These are phyloP conservation scores for Electrona antarctica DNA, from an alignment of 2,113 vertebrate species.

Conservation along the genomic window DNA sequence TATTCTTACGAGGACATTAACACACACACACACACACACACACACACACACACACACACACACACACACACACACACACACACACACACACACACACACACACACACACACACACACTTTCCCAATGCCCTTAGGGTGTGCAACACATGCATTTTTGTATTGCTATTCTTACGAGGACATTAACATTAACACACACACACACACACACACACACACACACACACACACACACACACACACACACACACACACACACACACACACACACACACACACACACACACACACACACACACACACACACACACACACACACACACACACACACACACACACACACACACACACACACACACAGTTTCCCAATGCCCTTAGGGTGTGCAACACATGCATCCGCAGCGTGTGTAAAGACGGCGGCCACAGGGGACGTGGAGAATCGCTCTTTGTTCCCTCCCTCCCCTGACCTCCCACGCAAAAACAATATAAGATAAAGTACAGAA, in stretches of 20 bases:
- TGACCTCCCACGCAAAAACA: neutral
- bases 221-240: neutral
- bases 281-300: neutral
- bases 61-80: neutral
- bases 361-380: slow-evolving; percentile 10
- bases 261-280: neutral
- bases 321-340: neutral
- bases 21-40: no score
- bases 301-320: neutral
- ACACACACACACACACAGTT: slow-evolving; percentile 10
- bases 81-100: neutral
- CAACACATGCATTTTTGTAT: no score
- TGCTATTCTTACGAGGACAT: no score
- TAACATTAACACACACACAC: no score
- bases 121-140: no score
- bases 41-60: neutral
- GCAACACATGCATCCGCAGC: slow-evolving; percentile 13
- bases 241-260: neutral
- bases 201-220: neutral
- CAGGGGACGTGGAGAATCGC: neutral
- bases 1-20: no score
- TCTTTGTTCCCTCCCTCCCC: neutral
- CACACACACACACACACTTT: slow-evolving; percentile 1
- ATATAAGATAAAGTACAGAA: neutral
- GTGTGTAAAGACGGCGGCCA: neutral